Percentiles rank a stretch among this genome's conserved stretches.
Evolutionary conservation across 2,113 vertebrate species (phyloP).

Genomic region (Psilopogon haemacephalus): DNA sequence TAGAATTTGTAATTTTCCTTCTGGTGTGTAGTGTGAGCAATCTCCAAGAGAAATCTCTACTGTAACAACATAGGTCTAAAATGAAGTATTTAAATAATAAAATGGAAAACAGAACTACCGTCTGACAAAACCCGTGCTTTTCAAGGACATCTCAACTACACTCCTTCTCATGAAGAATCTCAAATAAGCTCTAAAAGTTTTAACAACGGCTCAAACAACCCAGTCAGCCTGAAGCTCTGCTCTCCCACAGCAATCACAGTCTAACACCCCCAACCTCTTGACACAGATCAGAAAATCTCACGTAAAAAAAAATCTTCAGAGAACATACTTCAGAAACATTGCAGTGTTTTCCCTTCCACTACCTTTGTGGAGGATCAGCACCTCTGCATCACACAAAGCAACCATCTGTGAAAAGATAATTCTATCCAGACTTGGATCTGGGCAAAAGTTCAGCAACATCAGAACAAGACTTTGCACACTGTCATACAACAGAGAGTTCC

Average conservation of each 20-base stretch:
- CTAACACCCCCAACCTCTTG: not conserved
- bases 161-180: not conserved
- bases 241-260: not conserved
- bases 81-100: not conserved
- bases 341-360: not conserved
- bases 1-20: not conserved
- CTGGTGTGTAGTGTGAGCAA: not conserved
- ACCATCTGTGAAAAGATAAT: accelerated
- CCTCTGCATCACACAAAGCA: not conserved
- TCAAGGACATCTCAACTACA: not conserved
- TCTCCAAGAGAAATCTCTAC: accelerated
- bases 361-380: not conserved
- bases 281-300: not conserved
- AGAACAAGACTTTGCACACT: not conserved
- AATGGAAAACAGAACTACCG: not conserved
- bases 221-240: not conserved
- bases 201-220: too few species aligned
- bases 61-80: not conserved
- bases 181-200: not conserved
- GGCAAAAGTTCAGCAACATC: not conserved
- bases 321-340: not conserved
- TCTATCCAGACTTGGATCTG: not conserved
- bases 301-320: not conserved
- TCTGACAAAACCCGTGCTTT: not conserved
- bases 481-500: not conserved